phyloP scores from a whole-genome alignment of 2,113 vertebrate genomes.

The Aix galericulata region DNA sequence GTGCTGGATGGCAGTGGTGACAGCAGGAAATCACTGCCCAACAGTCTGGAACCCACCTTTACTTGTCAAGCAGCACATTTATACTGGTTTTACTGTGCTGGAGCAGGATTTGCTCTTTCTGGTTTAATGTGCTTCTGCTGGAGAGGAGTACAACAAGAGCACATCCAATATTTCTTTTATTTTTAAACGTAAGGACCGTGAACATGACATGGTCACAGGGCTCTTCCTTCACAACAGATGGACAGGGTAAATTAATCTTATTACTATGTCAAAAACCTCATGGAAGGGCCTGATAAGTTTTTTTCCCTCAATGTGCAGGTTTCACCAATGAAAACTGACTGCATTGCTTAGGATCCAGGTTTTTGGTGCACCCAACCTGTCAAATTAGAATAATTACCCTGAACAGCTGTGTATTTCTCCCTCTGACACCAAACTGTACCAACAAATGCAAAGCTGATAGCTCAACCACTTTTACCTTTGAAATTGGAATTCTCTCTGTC shows the following conservation, averaged over 20 bases:
- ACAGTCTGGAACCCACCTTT: not conserved
- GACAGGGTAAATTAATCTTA: not conserved
- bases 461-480: not conserved
- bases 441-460: not conserved
- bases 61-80: not conserved
- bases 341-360: not conserved
- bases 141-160: not conserved
- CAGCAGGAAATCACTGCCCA: not conserved
- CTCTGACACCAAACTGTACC: not conserved
- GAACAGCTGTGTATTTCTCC: not conserved
- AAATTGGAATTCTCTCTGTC: not conserved
- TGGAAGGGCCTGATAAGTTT: not conserved
- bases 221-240: not conserved
- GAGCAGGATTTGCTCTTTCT: not conserved
- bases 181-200: not conserved
- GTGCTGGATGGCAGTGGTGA: not conserved
- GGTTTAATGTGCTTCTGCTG: not conserved
- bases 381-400: not conserved
- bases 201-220: not conserved
- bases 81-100: not conserved
- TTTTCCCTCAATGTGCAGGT: not conserved
- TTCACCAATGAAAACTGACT: not conserved
- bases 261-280: not conserved
- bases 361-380: not conserved
- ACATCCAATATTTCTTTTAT: not conserved